Conservation (phyloP, 2,113 vertebrate genomes). For the Calyptommatus sinebrachiatus region DNA sequence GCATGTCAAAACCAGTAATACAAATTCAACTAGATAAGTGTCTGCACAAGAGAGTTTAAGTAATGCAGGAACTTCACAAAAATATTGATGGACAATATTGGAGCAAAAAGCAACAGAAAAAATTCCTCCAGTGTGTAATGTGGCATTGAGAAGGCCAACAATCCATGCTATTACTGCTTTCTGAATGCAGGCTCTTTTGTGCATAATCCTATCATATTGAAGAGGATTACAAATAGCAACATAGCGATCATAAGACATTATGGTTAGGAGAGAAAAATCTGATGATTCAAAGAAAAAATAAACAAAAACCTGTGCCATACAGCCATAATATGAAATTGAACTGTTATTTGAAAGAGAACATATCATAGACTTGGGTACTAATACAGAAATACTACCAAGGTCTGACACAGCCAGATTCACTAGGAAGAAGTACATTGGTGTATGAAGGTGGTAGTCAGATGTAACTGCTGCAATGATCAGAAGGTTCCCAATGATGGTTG, state of each 20-base stretch:
- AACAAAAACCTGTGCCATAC: neutral
- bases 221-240: neutral
- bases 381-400: neutral
- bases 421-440: too few species aligned
- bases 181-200: neutral
- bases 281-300: neutral
- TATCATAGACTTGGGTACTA: neutral
- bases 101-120: neutral
- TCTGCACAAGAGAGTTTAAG: too few species aligned
- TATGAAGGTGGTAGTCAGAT: too few species aligned
- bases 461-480: too few species aligned
- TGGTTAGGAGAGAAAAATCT: neutral
- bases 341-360: neutral
- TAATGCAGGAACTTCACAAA: too few species aligned
- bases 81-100: too few species aligned
- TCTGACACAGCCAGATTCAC: neutral
- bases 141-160: neutral
- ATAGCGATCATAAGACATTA: slow-evolving; percentile 3
- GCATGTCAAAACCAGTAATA: too few species aligned
- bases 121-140: neutral
- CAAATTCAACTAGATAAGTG: too few species aligned
- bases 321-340: neutral
- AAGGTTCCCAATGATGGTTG: too few species aligned
- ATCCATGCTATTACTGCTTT: neutral
- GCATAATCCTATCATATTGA: too few species aligned